Evolutionary conservation across 2,888 invertebrate species (phyloP).

Genomic region (Bruchidius siliquastri): DNA sequence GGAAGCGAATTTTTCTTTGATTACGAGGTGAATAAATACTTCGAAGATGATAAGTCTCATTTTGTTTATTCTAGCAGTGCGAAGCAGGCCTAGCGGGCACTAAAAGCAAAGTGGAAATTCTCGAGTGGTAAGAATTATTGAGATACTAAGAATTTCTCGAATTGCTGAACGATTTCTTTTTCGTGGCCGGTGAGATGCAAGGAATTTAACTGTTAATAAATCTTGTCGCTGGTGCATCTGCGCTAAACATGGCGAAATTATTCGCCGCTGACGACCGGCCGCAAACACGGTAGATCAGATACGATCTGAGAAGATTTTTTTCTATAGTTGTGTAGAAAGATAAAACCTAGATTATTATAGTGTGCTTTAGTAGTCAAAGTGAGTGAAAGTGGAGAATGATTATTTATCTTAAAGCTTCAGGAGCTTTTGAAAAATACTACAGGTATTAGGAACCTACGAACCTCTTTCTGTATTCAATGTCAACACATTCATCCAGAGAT

Average conservation of each 20-base stretch:
- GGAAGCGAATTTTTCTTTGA: no score
- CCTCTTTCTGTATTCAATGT: no score
- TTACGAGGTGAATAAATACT: no score
- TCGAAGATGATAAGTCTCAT: no score
- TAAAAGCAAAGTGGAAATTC: background rate
- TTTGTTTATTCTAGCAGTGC: background rate
- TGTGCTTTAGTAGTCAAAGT: no score
- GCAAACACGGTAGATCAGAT: background rate
- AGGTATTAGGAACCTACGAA: no score
- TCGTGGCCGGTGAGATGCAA: background rate
- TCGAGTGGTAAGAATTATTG: background rate
- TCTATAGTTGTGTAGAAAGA: background rate
- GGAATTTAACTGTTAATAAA: slow-evolving; percentile 8
- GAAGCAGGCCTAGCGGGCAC: background rate
- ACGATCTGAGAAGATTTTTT: background rate
- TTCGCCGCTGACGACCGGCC: background rate
- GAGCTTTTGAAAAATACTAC: no score
- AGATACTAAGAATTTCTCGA: background rate
- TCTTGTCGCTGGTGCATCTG: slow-evolving; percentile 6
- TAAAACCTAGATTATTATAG: background rate
- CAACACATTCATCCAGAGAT: no score
- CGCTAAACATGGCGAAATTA: slow-evolving; percentile 6
- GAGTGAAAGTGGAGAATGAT: no score
- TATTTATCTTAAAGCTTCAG: no score
- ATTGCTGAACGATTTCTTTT: background rate